These are phyloP conservation scores for Phoeniculus purpureus DNA, from an alignment of 2,797 vertebrate species.

Conservation along the genomic window DNA sequence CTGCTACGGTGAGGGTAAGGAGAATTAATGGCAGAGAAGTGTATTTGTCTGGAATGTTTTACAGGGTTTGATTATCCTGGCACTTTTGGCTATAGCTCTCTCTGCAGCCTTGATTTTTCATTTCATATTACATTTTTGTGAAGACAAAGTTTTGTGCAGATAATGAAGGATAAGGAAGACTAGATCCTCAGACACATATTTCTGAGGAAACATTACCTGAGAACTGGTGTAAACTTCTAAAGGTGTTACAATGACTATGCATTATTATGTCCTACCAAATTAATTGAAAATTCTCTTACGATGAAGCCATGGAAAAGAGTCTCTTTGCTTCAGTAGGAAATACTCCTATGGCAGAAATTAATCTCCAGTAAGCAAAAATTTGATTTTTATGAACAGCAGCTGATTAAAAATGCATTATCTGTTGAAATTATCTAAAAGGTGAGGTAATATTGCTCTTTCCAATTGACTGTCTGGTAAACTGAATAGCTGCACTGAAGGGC, in stretches of 20 bases:
- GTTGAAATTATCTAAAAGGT: not conserved
- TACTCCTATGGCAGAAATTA: not conserved
- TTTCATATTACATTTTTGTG: not conserved
- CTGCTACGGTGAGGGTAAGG: not conserved
- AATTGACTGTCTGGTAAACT: not conserved
- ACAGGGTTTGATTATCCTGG: not conserved
- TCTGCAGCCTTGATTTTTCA: not conserved
- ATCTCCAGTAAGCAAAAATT: not conserved
- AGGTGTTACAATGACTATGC: not conserved
- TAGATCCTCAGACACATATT: not conserved
- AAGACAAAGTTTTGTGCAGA: not conserved
- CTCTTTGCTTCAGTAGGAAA: not conserved
- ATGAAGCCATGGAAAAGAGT: not conserved
- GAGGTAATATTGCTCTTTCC: accelerated
- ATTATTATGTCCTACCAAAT: not conserved
- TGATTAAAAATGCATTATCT: not conserved
- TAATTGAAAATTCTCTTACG: not conserved
- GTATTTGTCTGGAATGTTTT: not conserved
- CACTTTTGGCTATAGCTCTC: not conserved
- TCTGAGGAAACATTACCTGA: not conserved
- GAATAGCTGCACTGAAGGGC: not conserved
- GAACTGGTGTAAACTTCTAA: not conserved
- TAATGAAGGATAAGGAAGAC: not conserved
- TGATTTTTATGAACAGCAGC: not conserved
- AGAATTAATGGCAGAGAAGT: not conserved